These are phyloP conservation scores for Drosophila limbata DNA, from an alignment of 2,888 invertebrate species.

Conservation along the genomic window DNA sequence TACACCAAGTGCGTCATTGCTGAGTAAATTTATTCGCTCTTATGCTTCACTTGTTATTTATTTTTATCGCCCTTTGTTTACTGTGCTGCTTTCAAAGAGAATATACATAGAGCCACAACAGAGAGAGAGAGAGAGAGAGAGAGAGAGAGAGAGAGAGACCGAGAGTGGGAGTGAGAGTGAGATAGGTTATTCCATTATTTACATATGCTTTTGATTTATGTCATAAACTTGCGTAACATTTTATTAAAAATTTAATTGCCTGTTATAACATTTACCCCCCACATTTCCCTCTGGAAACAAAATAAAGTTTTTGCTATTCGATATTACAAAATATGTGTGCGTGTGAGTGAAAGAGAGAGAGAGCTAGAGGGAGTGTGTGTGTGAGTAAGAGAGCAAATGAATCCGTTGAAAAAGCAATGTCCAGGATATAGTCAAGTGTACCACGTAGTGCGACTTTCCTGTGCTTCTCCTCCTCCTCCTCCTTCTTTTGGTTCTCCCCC, in stretches of 20 bases:
- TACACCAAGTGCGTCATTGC: neutral
- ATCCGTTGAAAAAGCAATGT: neutral
- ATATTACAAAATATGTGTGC: slow-evolving; percentile 12
- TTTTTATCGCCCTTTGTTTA: slow-evolving; percentile 13
- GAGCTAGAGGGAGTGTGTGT: neutral
- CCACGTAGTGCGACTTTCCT: slow-evolving; percentile 33
- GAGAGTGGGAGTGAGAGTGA: neutral
- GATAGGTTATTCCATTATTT: slow-evolving; percentile 8
- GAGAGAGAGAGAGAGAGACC: neutral
- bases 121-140: neutral
- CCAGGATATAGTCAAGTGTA: slow-evolving; percentile 13
- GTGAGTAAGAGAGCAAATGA: neutral
- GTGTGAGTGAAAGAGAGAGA: neutral
- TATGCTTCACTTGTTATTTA: slow-evolving; percentile 11
- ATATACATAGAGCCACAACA: neutral
- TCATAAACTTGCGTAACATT: slow-evolving; percentile 61
- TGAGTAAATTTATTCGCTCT: neutral
- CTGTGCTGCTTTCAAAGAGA: slow-evolving; percentile 3
- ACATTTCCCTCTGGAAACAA: too few species aligned
- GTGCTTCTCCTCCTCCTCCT: neutral
- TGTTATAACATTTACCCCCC: neutral
- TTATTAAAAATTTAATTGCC: slow-evolving; percentile 63
- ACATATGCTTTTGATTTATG: slow-evolving; percentile 58
- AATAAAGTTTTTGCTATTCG: neutral
- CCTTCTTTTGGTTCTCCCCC: neutral